Conservation (phyloP, 2,888 invertebrate genomes). For the Odontocolon sp. region DNA sequence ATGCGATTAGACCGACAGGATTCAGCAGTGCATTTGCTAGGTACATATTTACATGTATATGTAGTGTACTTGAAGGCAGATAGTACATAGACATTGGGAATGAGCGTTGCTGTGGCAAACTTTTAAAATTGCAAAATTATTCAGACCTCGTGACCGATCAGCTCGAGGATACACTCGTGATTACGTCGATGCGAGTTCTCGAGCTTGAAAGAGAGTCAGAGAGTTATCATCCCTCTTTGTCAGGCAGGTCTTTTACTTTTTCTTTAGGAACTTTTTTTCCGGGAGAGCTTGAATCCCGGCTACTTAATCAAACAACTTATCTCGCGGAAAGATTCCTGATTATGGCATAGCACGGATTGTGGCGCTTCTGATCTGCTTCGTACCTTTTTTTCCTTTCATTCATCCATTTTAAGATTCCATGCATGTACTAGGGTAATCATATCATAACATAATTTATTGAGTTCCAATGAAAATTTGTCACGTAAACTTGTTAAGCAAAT, state of each 20-base stretch:
- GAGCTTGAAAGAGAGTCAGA: slow-evolving; percentile 12
- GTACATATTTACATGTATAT: slow-evolving; percentile 3
- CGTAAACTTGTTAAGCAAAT: too few relatives aligned
- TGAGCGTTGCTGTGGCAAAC: slow-evolving; percentile 23
- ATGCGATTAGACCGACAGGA: slow-evolving; percentile 39
- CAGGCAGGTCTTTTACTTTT: neutral
- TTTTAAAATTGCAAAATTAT: slow-evolving; percentile 59
- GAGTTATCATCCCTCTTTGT: slow-evolving; percentile 3
- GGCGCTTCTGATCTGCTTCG: too few relatives aligned
- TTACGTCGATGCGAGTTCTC: slow-evolving; percentile 44
- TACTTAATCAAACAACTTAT: slow-evolving; percentile 47
- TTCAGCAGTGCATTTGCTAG: slow-evolving; percentile 30
- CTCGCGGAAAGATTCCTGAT: slow-evolving; percentile 42
- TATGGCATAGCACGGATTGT: neutral
- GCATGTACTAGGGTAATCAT: too few relatives aligned
- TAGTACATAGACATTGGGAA: slow-evolving; percentile 24
- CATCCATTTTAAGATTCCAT: too few relatives aligned
- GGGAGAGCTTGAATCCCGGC: neutral
- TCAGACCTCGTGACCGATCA: slow-evolving; percentile 57
- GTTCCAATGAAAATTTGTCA: too few relatives aligned
- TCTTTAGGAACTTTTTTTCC: neutral
- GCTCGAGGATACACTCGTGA: slow-evolving; percentile 45
- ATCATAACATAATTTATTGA: too few relatives aligned
- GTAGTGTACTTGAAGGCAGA: neutral
- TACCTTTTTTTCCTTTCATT: too few relatives aligned